Conservation (phyloP, 2,113 vertebrate genomes). For the Helogale parvula region DNA sequence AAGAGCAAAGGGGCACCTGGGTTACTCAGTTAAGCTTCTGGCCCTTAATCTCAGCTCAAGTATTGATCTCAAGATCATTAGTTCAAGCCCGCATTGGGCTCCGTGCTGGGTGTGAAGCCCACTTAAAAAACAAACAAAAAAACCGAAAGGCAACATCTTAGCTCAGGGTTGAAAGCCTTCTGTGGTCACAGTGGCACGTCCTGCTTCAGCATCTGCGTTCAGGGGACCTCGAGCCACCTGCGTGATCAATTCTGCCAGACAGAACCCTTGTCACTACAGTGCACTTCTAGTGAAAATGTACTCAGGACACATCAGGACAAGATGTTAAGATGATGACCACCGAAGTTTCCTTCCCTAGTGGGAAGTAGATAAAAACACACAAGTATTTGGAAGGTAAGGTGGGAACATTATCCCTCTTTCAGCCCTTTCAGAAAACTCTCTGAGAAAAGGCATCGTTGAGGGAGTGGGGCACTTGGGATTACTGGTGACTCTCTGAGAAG, state of each 20-base stretch:
- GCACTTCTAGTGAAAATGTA: not conserved
- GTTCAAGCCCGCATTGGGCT: no score
- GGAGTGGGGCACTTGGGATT: not conserved
- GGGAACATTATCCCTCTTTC: not conserved
- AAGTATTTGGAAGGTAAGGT: no score
- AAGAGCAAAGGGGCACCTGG: not conserved
- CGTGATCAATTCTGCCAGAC: no score
- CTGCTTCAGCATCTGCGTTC: not conserved
- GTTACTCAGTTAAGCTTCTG: no score
- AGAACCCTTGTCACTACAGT: not conserved
- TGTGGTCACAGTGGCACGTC: rapidly evolving
- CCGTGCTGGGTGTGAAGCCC: no score
- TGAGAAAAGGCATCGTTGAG: not conserved
- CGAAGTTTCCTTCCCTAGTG: not conserved
- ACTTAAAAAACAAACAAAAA: no score
- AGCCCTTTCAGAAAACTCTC: not conserved
- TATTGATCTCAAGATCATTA: no score
- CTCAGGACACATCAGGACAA: no score
- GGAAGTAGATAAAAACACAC: not conserved
- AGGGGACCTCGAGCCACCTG: not conserved
- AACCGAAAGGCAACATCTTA: not conserved
- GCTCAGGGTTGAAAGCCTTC: not conserved
- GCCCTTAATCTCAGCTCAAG: no score
- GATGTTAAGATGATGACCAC: not conserved
- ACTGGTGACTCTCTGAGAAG: not conserved